Percentiles rank a stretch among this genome's conserved stretches.
phyloP scores from a whole-genome alignment of 64 coral and sea anemone species.

The Montipora foliosa region DNA sequence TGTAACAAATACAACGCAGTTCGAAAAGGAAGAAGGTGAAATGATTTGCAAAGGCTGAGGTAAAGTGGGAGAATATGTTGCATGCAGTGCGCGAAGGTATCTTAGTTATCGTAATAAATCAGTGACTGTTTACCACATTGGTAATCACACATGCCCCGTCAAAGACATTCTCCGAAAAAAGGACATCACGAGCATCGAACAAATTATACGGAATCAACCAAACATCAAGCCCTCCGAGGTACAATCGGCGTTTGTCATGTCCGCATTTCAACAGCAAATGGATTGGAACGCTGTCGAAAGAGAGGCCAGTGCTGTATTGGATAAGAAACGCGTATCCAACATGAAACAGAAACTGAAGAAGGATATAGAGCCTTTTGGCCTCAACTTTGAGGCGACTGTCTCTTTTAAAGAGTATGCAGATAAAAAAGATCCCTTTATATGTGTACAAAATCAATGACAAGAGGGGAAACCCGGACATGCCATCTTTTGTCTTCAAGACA shows the following conservation, averaged over 20 bases:
- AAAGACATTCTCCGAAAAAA: background rate
- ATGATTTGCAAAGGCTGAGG: too few relatives aligned
- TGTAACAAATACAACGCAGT: too few relatives aligned
- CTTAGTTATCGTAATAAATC: conserved; percentile 6
- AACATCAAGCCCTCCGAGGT: conserved; percentile 50
- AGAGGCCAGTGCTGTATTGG: conserved; percentile 29
- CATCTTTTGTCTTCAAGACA: too few relatives aligned
- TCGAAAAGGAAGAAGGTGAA: too few relatives aligned
- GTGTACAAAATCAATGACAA: too few relatives aligned
- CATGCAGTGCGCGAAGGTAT: conserved; percentile 51
- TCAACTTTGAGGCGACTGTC: background rate
- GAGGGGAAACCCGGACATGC: too few relatives aligned
- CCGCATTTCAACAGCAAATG: conserved; percentile 7
- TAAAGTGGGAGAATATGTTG: background rate
- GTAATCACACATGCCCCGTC: conserved; percentile 43
- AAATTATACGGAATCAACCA: conserved; percentile 20
- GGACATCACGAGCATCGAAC: conserved; percentile 28
- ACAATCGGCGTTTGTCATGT: conserved; percentile 31
- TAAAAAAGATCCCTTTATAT: too few relatives aligned
- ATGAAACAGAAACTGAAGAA: conserved; percentile 50
- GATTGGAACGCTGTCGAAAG: conserved; percentile 27
- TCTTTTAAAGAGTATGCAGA: too few relatives aligned
- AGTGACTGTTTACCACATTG: conserved; percentile 53
- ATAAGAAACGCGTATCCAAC: conserved; percentile 32
- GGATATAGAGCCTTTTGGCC: conserved; percentile 48